Evolutionary conservation across 2,113 vertebrate species (phyloP).

Genomic region (Caretta caretta): DNA sequence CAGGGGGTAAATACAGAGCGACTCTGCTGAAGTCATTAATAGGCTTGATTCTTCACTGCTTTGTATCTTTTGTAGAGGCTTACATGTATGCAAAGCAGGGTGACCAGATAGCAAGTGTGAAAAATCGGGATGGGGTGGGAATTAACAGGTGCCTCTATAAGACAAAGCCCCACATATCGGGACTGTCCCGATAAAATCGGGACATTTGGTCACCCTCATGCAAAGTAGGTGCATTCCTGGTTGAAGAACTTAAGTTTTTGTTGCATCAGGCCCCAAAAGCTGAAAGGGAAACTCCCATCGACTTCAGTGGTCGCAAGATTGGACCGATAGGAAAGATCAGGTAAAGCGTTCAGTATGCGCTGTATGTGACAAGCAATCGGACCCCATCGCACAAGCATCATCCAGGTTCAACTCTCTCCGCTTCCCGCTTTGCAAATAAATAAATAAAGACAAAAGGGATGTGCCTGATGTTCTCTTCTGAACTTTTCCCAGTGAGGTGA

Average conservation of each 20-base stretch:
- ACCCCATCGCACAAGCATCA: background rate
- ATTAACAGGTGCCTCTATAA: background rate
- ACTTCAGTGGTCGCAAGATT: background rate
- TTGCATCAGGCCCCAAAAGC: background rate
- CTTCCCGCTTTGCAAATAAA: background rate
- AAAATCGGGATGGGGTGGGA: background rate
- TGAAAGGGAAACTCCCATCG: background rate
- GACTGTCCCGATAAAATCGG: background rate
- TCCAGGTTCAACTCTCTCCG: slow-evolving; percentile 24
- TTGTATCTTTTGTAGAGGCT: background rate
- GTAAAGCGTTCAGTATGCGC: background rate
- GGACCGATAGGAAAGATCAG: background rate
- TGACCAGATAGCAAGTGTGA: background rate
- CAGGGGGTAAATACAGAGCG: background rate
- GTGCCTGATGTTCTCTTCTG: rapidly evolving
- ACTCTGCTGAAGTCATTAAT: background rate
- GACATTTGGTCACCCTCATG: too few species aligned
- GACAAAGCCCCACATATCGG: background rate
- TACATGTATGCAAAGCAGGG: background rate
- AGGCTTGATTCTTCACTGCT: background rate
- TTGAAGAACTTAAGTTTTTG: background rate
- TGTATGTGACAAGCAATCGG: background rate
- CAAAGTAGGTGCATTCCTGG: background rate
- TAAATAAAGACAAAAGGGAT: background rate
- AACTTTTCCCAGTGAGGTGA: rapidly evolving